These are phyloP conservation scores for Melopsittacus undulatus DNA, from an alignment of 2,797 vertebrate species.

Conservation along the genomic window DNA sequence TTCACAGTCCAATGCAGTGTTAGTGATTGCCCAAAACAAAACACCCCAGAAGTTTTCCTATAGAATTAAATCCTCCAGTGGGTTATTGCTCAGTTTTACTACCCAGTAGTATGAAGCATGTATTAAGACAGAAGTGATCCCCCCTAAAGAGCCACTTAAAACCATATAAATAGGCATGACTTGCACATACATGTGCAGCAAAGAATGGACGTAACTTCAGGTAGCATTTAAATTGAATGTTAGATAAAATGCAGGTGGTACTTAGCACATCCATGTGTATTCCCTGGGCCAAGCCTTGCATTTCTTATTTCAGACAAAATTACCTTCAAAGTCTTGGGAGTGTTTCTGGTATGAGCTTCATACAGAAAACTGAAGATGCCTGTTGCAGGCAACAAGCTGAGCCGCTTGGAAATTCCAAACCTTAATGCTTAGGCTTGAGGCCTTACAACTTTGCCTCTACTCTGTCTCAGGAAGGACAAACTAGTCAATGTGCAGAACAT, in stretches of 20 bases:
- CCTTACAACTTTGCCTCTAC: background rate
- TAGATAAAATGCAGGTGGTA: background rate
- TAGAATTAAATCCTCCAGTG: background rate
- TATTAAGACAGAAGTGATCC: background rate
- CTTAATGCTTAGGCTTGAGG: background rate
- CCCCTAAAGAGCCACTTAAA: background rate
- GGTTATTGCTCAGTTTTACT: background rate
- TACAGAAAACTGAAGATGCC: background rate
- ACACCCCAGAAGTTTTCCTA: background rate
- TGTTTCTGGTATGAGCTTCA: background rate
- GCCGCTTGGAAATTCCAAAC: background rate
- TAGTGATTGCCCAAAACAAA: background rate
- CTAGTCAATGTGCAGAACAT: background rate
- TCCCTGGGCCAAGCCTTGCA: background rate
- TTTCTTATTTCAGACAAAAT: background rate
- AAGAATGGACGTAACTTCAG: background rate
- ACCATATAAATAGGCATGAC: background rate
- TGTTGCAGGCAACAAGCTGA: background rate
- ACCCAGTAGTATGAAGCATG: background rate
- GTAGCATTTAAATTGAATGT: background rate
- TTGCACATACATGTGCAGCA: background rate
- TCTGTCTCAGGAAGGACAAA: background rate
- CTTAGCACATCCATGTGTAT: background rate
- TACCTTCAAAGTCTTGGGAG: background rate
- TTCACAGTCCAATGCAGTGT: background rate